A percentile compares a stretch with the other conserved stretches of the same genome.
These are phyloP conservation scores for Andinoacara biseriatus DNA, from an alignment of 2,113 vertebrate species.

Conservation along the genomic window DNA sequence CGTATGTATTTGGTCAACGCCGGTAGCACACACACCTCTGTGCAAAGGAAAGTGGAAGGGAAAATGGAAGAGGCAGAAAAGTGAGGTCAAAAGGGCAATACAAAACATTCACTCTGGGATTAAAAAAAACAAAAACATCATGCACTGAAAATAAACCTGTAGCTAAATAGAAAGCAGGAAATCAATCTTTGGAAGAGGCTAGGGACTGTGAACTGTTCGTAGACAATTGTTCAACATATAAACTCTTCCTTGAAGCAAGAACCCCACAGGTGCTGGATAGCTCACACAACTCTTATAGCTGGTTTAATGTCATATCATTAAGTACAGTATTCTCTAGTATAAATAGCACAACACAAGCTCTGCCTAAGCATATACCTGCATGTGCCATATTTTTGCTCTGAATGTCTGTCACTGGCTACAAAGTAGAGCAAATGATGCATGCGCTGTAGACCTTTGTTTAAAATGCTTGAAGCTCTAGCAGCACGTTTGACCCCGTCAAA, in stretches of 20 bases:
- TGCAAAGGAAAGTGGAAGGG: not conserved
- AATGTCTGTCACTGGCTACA: conserved; percentile 4
- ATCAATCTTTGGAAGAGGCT: conserved; percentile 33
- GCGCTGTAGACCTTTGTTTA: not conserved
- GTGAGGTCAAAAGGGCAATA: not conserved
- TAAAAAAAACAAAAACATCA: not conserved
- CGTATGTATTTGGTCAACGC: not conserved
- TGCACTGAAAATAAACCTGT: not conserved
- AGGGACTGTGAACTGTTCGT: not conserved
- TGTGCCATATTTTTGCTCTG: not conserved
- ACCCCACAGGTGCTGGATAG: not conserved
- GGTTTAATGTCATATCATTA: conserved; percentile 62
- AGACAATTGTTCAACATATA: not conserved
- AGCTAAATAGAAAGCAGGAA: not conserved
- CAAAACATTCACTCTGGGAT: not conserved
- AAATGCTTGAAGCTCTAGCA: conserved; percentile 10
- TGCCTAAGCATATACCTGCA: conserved; percentile 23
- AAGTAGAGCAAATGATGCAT: not conserved
- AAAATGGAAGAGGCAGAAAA: not conserved
- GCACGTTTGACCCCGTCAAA: conserved; percentile 23
- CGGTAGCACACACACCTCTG: not conserved
- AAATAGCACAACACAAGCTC: conserved; percentile 44
- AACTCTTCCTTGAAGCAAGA: conserved; percentile 12
- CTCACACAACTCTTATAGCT: conserved; percentile 12
- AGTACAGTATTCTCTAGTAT: conserved; percentile 52